Evolutionary conservation across 2,888 invertebrate genomes (phyloP).

Genomic region (Epistrophella euchroma): DNA sequence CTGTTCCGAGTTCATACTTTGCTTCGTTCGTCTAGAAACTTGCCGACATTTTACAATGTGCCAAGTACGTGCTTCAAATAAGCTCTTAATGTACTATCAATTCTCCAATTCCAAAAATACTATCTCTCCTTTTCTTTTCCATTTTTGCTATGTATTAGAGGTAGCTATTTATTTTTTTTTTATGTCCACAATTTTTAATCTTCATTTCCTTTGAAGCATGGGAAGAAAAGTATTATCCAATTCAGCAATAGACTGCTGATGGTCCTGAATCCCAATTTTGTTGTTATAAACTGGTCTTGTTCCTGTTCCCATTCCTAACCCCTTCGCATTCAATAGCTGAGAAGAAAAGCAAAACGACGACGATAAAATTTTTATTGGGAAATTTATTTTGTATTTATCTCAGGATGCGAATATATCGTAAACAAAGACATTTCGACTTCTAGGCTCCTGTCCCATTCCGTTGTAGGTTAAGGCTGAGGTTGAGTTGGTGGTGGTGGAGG

Average conservation of each 20-base stretch:
- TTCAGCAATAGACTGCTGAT: constrained; percentile 5
- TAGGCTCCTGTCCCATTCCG: constrained; percentile 37
- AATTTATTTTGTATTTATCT: constrained; percentile 75
- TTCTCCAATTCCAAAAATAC: constrained; percentile 22
- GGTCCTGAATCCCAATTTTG: constrained; percentile 3
- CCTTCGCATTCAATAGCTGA: constrained; percentile 30
- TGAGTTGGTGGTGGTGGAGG: not conserved
- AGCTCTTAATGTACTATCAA: constrained; percentile 64
- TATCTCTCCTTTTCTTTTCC: not conserved
- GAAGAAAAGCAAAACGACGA: constrained; percentile 57
- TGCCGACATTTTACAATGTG: constrained; percentile 70
- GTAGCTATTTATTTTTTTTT: constrained; percentile 15
- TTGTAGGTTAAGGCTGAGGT: constrained; percentile 9
- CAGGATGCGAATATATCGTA: constrained; percentile 69
- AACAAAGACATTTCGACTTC: constrained; percentile 71
- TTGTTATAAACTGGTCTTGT: not conserved
- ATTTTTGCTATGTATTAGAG: not conserved
- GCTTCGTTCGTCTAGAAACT: constrained; percentile 28
- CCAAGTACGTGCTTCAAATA: constrained; percentile 65
- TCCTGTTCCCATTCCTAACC: not conserved
- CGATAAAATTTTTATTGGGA: constrained; percentile 71
- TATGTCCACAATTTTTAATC: constrained; percentile 30
- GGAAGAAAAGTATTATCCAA: constrained; percentile 19
- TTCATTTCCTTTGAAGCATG: constrained; percentile 4
- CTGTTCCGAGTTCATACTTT: constrained; percentile 6